Percentiles rank a stretch among this genome's conserved stretches.
These are phyloP conservation scores for Probosciger aterrimus DNA, from an alignment of 2,113 vertebrate species.

Conservation along the genomic window DNA sequence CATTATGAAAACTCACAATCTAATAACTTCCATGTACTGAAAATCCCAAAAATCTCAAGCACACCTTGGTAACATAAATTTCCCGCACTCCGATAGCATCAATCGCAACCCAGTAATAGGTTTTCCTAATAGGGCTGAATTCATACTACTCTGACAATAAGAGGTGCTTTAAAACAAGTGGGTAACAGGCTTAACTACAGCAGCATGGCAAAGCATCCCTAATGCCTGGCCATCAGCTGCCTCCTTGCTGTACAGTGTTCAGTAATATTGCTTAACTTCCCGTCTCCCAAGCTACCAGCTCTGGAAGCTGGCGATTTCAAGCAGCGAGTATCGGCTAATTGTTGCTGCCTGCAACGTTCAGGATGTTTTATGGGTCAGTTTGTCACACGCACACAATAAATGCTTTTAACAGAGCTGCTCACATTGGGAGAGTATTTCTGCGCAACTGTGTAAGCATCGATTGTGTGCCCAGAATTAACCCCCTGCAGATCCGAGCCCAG, in stretches of 20 bases:
- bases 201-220: slow-evolving; percentile 7
- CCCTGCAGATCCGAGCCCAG: background rate
- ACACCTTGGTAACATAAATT: background rate
- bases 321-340: background rate
- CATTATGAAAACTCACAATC: background rate
- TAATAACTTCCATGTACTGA: background rate
- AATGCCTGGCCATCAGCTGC: background rate
- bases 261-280: background rate
- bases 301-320: background rate
- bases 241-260: background rate
- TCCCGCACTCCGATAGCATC: background rate
- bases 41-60: background rate
- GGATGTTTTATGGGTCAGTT: slow-evolving; percentile 1
- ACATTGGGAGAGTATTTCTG: background rate
- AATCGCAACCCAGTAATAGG: background rate
- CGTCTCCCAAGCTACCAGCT: background rate
- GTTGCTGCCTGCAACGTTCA: background rate
- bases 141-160: background rate
- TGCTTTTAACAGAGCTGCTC: background rate
- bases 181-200: background rate
- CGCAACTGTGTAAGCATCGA: background rate
- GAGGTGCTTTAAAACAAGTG: background rate
- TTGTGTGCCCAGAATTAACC: background rate
- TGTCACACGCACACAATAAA: background rate
- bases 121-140: background rate